A percentile compares a stretch with the other conserved stretches of the same genome.
phyloP scores from a whole-genome alignment of 2,113 vertebrate species.

The Perognathus longimembris region DNA sequence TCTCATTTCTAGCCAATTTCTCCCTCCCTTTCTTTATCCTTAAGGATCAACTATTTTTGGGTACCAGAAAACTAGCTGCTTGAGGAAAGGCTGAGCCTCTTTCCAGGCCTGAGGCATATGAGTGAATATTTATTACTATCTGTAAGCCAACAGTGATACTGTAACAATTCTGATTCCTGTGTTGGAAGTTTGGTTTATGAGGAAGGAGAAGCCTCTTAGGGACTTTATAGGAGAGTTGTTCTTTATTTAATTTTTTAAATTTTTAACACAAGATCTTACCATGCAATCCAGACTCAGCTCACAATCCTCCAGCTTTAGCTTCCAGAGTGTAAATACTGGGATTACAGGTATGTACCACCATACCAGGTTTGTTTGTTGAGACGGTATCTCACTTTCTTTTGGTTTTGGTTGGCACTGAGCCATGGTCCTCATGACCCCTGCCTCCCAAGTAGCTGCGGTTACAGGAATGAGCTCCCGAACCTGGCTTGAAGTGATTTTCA shows the following conservation, averaged over 20 bases:
- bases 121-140: not conserved
- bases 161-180: not conserved
- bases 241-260: not conserved
- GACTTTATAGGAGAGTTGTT: not conserved
- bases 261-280: not conserved
- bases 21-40: not conserved
- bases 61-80: not conserved
- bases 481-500: constrained; percentile 2
- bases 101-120: not conserved
- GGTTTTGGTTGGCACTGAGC: too few species aligned
- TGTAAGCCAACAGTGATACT: not conserved
- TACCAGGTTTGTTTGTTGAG: too few species aligned
- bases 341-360: not conserved
- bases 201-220: not conserved
- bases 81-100: not conserved
- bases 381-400: too few species aligned
- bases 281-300: not conserved
- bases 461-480: too few species aligned
- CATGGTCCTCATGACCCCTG: too few species aligned
- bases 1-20: not conserved
- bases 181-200: not conserved
- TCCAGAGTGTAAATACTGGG: not conserved
- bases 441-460: too few species aligned
- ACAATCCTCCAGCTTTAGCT: not conserved
- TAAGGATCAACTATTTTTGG: not conserved